Base-by-base conservation (phyloP, 2,797 vertebrate species). In the Pteropus rufus region DNA sequence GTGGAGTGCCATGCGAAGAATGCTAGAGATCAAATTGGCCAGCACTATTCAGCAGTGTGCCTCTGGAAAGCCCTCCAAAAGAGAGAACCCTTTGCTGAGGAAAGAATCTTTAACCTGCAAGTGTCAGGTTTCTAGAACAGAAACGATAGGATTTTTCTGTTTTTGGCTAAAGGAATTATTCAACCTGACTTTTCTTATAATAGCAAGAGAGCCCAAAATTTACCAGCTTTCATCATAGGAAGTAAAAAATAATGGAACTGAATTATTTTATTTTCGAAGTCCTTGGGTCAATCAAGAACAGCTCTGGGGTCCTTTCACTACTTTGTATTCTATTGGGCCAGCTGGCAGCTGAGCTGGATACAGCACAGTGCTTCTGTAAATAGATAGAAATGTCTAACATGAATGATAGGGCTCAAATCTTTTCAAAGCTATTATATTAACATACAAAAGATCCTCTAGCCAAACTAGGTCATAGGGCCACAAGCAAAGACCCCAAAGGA, bases 171-270 rank as follows among this genome's bases (percentile, higher is more conserved):
- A 97, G 92, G 12, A 10, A 93, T 94, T 83, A 89, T 98, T 98
- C 97, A 94, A 89, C 97, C 95, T 98, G 94, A 95, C 89, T 91
- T 97, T 97, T 94, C 62, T 97, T 97, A 80, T 93, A 87, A 96
- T 60, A 41, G 0, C 89, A 96, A 95, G 88, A 97, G 73, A 96
- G 85, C 84, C 70, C 83, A 91, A 96, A 97, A 91, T 81, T 96
- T 97, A 97, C 94, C 95, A 97, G 91, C 88, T 97, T 98, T 97
- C 65, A 34, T 97, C 96, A 49, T 92, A 96, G 95, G 95, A 98
- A 98, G 98, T 97, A 73, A 98, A 98, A 98, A 98, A 95, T 60
- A 97, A 98, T 89, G 97, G 91, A 98, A 96, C 24, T 89, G 94
- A 91, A 97, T 97, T 98, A 89, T 95, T 97, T 98, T 92, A n/a